Evolutionary conservation across 2,888 invertebrate genomes (phyloP), one percentile per base, ranked within the genome.

Genomic region (Oligia fasciuncula): DNA sequence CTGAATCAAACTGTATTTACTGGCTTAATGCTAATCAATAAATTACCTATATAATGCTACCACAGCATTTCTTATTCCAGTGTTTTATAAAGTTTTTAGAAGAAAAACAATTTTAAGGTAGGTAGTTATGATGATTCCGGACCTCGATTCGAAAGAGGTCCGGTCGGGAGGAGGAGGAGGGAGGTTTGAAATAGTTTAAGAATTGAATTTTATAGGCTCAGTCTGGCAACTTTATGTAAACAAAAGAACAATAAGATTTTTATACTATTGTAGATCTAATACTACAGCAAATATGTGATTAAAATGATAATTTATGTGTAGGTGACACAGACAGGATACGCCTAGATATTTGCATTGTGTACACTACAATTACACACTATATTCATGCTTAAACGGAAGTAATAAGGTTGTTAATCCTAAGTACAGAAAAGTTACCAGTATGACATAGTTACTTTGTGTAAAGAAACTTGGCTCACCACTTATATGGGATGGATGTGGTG

Each of bases 261-360:
- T 67, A 72, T 73, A 75, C 35, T 57, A 17, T 57, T 66, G 29
- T 73, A 74, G 43, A 71, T 49, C 75, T 71, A 77, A 80, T 72
- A 79, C 66, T 75, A 74, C 65, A 5, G 54, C 83, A 85, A 92
- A 88, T 90, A 93, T 93, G 92, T 90, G 85, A 92, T 94, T 93
- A 91, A 90, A 91, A 94, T 94, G 93, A 93, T 95, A 95, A 95
- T 95, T 91, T 93, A 94, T 94, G 91, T 91, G 91, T 83, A 79
- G 85, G 80, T 88, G 85, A 85, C 88, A 87, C 90, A 89, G 91
- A 89, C 90, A 90, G 91, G 90, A 89, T 90, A 88, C 79, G 84
- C 82, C 77, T 84, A 89, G 88, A 83, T 89, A 92, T 92, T 91
- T 88, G 88, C 90, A 90, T 90, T 89, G 88, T 89, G 87, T 85